Evolutionary conservation across 1,140 invertebrate species (phyloP).

Genomic region (Lethrus apterus): DNA sequence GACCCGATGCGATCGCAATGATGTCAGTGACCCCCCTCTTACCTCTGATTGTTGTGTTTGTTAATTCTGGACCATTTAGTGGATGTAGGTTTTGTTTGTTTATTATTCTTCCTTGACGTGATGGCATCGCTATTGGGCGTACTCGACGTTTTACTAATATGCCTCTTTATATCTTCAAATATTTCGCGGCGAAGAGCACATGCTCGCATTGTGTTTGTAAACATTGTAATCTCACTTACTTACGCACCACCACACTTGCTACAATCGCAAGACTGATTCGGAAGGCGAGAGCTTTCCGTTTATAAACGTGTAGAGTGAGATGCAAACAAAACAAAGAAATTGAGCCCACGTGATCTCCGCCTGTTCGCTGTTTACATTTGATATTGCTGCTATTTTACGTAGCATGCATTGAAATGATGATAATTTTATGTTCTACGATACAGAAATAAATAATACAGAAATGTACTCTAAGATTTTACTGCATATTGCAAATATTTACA

Average conservation of each 20-base stretch:
- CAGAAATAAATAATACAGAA: too few species aligned
- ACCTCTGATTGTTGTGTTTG: conserved; percentile 15
- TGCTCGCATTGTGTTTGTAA: conserved; percentile 41
- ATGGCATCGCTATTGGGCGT: conserved; percentile 52
- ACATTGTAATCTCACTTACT: conserved; percentile 34
- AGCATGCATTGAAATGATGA: too few species aligned
- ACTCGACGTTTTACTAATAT: conserved; percentile 49
- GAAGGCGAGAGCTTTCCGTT: conserved; percentile 11
- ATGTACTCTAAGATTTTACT: too few species aligned
- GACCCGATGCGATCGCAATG: neutral
- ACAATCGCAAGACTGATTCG: conserved; percentile 4
- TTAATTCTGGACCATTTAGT: conserved; percentile 7
- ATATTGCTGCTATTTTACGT: too few species aligned
- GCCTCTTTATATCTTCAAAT: conserved; percentile 36
- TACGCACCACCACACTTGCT: neutral
- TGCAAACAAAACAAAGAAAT: conserved; percentile 2
- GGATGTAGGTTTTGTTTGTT: conserved; percentile 4
- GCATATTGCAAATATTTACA: too few species aligned
- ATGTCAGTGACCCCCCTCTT: conserved; percentile 7
- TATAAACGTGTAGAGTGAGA: conserved; percentile 18
- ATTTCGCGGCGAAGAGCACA: conserved; percentile 41
- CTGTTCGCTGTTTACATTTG: neutral
- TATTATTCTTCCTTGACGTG: conserved; percentile 41
- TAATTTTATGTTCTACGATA: too few species aligned
- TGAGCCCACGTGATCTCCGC: neutral